Base-by-base conservation (phyloP, 1,140 invertebrate genomes). In the Drosophila elegans region DNA sequence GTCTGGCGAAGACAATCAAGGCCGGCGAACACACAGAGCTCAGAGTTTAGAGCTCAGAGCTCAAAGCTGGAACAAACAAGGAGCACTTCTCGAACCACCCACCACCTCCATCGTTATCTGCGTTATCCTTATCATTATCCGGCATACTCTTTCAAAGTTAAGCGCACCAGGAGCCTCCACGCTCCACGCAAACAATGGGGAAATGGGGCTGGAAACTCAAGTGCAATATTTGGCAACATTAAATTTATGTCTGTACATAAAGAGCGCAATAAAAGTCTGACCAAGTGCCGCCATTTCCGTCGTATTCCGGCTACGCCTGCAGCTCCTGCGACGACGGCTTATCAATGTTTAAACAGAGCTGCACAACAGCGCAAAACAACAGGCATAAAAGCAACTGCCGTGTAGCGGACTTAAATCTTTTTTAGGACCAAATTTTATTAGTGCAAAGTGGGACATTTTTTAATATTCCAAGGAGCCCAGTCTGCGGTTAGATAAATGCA, bases 261-360 rank as follows among this genome's bases (percentile, higher is more conserved):
- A 74, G 59, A 71, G 54, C 10, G 55, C 60, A 80, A 80, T 80
- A 80, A 66, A 80, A 85, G 54, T 85, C 71, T 77, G 75, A 74
- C 77, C 81, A 80, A 54, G 60, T 32, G 36, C 29, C 49, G 9
- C 13, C 42, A 49, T 10, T 32, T 11, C 21, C 12, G 4, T 11
- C 12, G n/a, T 11, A 11, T 4, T 11, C 16, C 7, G 41, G 42
- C 7, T 3, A 25, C 0, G 29, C 39, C 45, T 38, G 34, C 44
- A 49, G 4, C 12, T 66, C 41, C n/a, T 4, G 5, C 41, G 25
- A 41, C 41, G 4, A 2, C 29, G 46, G 61, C 80, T 84, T 84
- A 84, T 84, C 80, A 84, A 85, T 84, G 80, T 84, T 84, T 84
- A 85, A 84, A 80, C 80, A 84, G 80, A 60, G 79, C 62, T 66